Evolutionary conservation across 2,888 invertebrate genomes (phyloP).

Genomic region (Lasioglossum pauxillum): DNA sequence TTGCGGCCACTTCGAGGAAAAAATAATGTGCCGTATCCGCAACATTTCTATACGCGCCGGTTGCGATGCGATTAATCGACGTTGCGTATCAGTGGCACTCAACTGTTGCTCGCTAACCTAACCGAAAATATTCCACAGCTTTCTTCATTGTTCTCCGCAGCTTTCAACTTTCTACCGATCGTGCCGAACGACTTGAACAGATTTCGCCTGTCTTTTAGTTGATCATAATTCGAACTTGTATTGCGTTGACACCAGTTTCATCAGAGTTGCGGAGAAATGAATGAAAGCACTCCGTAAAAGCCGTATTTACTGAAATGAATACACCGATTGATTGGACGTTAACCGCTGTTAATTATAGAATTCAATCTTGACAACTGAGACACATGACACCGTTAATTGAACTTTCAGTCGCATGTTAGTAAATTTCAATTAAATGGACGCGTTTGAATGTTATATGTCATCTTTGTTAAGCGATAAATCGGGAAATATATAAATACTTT

Average conservation of each 20-base stretch:
- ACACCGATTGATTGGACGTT: background rate
- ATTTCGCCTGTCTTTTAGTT: no score
- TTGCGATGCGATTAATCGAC: slow-evolving; percentile 58
- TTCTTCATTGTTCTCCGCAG: background rate
- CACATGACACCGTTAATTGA: background rate
- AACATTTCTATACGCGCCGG: slow-evolving; percentile 40
- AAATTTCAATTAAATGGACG: background rate
- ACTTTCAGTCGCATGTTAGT: background rate
- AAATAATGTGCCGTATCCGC: slow-evolving; percentile 33
- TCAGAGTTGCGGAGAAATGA: background rate
- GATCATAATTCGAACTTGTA: background rate
- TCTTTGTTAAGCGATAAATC: background rate
- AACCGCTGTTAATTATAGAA: background rate
- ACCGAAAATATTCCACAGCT: slow-evolving; percentile 31
- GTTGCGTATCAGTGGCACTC: slow-evolving; percentile 57
- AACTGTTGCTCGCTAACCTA: slow-evolving; percentile 22
- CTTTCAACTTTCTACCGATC: background rate
- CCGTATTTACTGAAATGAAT: background rate
- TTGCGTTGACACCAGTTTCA: background rate
- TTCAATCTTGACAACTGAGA: background rate
- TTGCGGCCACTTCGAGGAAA: slow-evolving; percentile 16
- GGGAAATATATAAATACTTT: background rate
- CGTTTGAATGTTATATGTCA: background rate
- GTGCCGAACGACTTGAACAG: background rate
- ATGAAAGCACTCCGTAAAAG: background rate